phyloP scores from a whole-genome alignment of 1,140 invertebrate species.

The Micrasema longulum region DNA sequence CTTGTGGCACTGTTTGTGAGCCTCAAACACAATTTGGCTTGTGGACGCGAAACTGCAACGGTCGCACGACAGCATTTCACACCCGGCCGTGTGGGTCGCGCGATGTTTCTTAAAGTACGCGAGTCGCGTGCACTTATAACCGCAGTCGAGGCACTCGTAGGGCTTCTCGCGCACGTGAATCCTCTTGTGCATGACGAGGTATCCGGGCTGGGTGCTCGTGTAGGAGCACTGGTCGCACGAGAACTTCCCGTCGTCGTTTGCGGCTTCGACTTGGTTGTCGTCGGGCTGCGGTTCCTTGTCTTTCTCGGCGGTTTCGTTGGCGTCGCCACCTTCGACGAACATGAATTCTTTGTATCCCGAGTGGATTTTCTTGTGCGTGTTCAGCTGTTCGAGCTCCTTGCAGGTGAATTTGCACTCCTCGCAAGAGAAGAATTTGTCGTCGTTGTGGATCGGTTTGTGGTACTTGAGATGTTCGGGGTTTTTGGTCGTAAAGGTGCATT shows the following conservation, averaged over 20 bases:
- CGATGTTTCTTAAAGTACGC: slow-evolving; percentile 44
- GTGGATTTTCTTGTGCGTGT: slow-evolving; percentile 38
- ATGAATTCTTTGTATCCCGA: slow-evolving; percentile 34
- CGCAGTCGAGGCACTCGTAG: slow-evolving; percentile 39
- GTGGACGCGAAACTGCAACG: slow-evolving; percentile 22
- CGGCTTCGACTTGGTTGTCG: neutral
- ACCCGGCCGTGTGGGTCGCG: slow-evolving; percentile 10
- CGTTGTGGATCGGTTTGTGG: slow-evolving; percentile 36
- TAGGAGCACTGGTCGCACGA: slow-evolving; percentile 46
- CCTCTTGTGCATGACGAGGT: slow-evolving; percentile 42
- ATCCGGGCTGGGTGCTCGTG: slow-evolving; percentile 34
- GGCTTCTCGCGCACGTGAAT: slow-evolving; percentile 39
- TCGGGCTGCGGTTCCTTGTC: neutral
- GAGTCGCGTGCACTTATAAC: slow-evolving; percentile 37
- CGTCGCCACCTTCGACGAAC: slow-evolving; percentile 18
- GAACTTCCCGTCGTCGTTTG: slow-evolving; percentile 2
- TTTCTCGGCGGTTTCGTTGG: neutral
- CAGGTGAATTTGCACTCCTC: slow-evolving; percentile 42
- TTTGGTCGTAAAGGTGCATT: slow-evolving; percentile 44
- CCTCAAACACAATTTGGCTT: slow-evolving; percentile 12
- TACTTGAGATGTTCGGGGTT: slow-evolving; percentile 44
- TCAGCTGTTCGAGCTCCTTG: slow-evolving; percentile 23
- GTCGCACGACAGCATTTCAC: slow-evolving; percentile 10
- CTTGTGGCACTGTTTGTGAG: slow-evolving; percentile 30
- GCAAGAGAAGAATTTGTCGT: slow-evolving; percentile 41